Conservation (phyloP, 2,797 vertebrate species). For the Manis javanica region DNA sequence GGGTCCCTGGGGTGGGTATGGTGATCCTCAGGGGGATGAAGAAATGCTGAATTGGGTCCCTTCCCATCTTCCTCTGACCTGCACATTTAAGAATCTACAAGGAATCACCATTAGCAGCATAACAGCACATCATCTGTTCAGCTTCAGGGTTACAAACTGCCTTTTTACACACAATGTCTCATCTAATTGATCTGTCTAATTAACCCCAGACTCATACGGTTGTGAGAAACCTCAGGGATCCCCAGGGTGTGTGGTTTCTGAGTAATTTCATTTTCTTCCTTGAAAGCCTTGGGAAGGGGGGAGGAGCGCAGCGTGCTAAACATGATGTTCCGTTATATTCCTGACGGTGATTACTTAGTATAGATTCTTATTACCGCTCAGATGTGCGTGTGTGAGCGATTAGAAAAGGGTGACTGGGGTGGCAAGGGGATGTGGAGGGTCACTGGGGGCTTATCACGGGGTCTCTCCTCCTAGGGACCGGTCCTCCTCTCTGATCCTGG, state of each 20-base stretch:
- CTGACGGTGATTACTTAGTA: neutral
- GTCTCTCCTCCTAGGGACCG: neutral
- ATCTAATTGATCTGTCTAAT: neutral
- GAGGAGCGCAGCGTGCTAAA: neutral
- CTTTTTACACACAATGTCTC: neutral
- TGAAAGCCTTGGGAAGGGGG: neutral
- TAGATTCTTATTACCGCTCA: neutral
- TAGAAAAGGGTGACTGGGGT: neutral
- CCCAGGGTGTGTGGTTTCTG: neutral
- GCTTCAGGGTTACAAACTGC: neutral
- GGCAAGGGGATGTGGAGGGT: neutral
- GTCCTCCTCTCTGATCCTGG: neutral
- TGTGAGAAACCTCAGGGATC: neutral
- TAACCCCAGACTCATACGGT: neutral
- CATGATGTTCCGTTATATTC: neutral
- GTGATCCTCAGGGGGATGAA: neutral
- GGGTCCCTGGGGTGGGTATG: neutral
- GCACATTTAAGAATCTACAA: neutral
- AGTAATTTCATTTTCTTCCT: neutral
- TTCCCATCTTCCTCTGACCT: neutral
- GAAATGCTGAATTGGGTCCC: neutral
- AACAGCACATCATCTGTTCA: neutral
- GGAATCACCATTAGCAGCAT: neutral
- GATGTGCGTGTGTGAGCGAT: neutral
- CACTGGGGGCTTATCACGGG: neutral